A percentile compares a stretch with the other conserved stretches of the same genome.
Evolutionary conservation across 2,888 invertebrate species (phyloP).

Genomic region (Enchytraeus crypticus): DNA sequence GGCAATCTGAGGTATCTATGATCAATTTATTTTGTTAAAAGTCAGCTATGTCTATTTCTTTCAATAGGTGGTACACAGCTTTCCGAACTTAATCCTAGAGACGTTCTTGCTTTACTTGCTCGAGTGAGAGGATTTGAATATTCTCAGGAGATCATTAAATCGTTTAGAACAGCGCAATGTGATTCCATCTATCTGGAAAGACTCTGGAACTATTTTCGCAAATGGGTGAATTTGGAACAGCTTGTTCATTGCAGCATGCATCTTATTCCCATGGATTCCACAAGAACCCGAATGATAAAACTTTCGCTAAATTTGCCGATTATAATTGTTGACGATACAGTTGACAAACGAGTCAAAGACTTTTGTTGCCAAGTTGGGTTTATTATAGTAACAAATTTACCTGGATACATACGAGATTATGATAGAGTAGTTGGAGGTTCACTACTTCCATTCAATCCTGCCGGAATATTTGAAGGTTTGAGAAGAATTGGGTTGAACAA

Average conservation of each 20-base stretch:
- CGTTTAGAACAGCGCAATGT: background rate
- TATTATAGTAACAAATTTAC: background rate
- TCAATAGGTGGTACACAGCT: too few species aligned
- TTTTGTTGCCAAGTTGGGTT: background rate
- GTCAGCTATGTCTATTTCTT: too few species aligned
- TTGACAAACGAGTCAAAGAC: background rate
- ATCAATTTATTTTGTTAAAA: too few species aligned
- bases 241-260: background rate
- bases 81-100: too few species aligned
- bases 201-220: background rate
- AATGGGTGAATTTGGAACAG: background rate
- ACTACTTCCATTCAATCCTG: background rate
- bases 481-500: background rate
- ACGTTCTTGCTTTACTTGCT: too few species aligned
- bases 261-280: background rate
- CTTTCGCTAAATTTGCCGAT: background rate
- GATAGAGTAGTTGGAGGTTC: background rate
- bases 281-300: background rate
- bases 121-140: too few species aligned
- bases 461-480: background rate
- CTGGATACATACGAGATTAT: background rate
- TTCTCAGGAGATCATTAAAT: too few species aligned
- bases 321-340: background rate
- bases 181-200: background rate
- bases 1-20: too few species aligned